Evolutionary conservation across 1,140 invertebrate genomes (phyloP), one percentile per base, ranked within the genome.

Genomic region (Drosophila bocqueti): DNA sequence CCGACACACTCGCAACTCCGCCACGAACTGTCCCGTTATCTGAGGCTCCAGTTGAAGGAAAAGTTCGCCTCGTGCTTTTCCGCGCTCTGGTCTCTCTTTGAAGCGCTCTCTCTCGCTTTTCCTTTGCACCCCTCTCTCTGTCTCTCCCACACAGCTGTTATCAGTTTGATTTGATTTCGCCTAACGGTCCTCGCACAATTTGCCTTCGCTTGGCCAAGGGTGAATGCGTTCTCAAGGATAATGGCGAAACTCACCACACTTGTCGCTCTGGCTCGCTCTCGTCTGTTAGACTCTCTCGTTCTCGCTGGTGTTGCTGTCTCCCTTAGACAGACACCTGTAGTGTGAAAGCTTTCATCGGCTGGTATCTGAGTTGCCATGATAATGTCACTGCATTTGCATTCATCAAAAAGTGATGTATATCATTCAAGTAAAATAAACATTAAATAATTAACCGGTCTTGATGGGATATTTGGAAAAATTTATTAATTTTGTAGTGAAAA

Each of bases 161-260:
- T 89, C 84, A 87, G 77, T 84, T 89, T 84, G 84, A 84, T 89
- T 89, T 87, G 84, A 89, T 87, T 85, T 79, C 74, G 79, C 63
- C 43, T 29, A 29, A 21, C 65, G 59, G 84, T 83, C 84, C 83
- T 86, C 83, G 76, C 84, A 86, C 84, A 86, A 86, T 80, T 74
- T 64, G 52, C 76, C 61, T 83, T 74, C 45, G 62, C 83, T 86
- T 86, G 72, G 68, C 72, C 73, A 71, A 89, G 80, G 67, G 80
- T 50, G 71, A 49, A 47, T 66, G 62, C 67, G 59, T 76, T 49
- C 60, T 75, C 81, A 83, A 83, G 76, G 81, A 84, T 81, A 50
- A 60, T 36, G 40, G 34, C 13, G 15, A 49, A 83, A 87, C 49
- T 86, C 83, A 86, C 83, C 83, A 86, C 76, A 77, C 63, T 46